phyloP scores from a whole-genome alignment of 2,797 vertebrate genomes.

The Anniella stebbinsi region DNA sequence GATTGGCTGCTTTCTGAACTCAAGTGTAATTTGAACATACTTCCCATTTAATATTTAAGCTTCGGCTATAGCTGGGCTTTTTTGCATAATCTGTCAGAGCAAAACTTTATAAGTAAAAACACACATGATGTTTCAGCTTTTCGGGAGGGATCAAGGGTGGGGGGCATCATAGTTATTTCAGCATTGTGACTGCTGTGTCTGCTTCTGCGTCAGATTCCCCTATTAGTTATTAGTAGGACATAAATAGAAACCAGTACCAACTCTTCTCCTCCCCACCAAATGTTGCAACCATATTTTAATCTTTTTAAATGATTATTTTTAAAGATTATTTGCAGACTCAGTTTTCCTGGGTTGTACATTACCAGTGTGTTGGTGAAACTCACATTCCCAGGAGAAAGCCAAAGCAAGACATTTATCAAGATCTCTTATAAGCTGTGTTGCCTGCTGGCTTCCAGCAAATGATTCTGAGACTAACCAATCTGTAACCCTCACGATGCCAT shows the following conservation, averaged over 20 bases:
- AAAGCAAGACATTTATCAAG: not conserved
- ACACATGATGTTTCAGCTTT: not conserved
- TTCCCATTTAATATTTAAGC: slow-evolving; percentile 45
- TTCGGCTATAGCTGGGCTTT: not conserved
- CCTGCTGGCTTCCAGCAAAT: not conserved
- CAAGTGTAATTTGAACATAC: slow-evolving; percentile 79
- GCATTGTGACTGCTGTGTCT: not conserved
- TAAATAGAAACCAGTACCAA: not conserved
- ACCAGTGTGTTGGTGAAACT: not conserved
- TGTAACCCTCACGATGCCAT: not conserved
- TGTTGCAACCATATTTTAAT: not conserved
- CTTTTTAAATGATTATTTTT: not conserved
- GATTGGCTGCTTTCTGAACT: slow-evolving; percentile 75
- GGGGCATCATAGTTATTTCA: not conserved
- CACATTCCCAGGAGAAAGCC: not conserved
- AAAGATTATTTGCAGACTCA: not conserved
- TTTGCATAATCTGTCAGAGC: not conserved
- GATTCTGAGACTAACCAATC: not conserved
- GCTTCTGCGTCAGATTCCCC: not conserved
- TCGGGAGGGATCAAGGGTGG: not conserved
- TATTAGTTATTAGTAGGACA: not conserved
- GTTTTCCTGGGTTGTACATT: not conserved
- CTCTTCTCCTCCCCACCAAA: not conserved
- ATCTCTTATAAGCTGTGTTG: not conserved
- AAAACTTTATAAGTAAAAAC: not conserved